A percentile compares a stretch with the other conserved stretches of the same genome.
These are phyloP conservation scores for Cheilosia vernalis DNA, from an alignment of 2,888 invertebrate species.

Conservation along the genomic window DNA sequence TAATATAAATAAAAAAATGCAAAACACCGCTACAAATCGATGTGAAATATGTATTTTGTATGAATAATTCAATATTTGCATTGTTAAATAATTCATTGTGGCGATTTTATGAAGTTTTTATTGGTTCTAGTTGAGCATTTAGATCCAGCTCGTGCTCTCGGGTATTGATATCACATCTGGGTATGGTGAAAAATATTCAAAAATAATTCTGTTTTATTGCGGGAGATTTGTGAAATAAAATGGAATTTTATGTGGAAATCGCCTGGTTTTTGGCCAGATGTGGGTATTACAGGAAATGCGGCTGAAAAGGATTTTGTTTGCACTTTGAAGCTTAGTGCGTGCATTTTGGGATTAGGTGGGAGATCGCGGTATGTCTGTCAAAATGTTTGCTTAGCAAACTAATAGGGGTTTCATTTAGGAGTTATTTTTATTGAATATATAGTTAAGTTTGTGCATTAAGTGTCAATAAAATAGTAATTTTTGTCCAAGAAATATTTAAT, in stretches of 20 bases:
- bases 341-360: constrained; percentile 4
- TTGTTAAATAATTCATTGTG: constrained; percentile 54
- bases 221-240: not conserved
- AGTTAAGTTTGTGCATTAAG: too few species aligned
- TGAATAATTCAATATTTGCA: constrained; percentile 73
- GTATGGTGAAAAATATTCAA: not conserved
- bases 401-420: too few species aligned
- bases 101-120: constrained; percentile 7
- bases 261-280: constrained; percentile 7
- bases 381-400: not conserved
- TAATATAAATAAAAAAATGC: constrained; percentile 2
- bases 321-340: not conserved
- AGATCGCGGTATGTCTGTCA: too few species aligned
- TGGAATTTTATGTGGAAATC: constrained; percentile 18
- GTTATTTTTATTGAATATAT: too few species aligned
- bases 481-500: too few species aligned
- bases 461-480: too few species aligned
- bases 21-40: constrained; percentile 25
- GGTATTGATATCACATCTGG: constrained; percentile 31
- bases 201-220: constrained; percentile 26
- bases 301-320: not conserved
- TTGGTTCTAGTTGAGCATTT: constrained; percentile 10
- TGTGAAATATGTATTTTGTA: constrained; percentile 22
- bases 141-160: not conserved
- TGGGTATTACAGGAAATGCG: not conserved